Percentiles rank a stretch among this genome's conserved stretches.
These are phyloP conservation scores for Cryptus armator DNA, from an alignment of 2,888 invertebrate species.

Conservation along the genomic window DNA sequence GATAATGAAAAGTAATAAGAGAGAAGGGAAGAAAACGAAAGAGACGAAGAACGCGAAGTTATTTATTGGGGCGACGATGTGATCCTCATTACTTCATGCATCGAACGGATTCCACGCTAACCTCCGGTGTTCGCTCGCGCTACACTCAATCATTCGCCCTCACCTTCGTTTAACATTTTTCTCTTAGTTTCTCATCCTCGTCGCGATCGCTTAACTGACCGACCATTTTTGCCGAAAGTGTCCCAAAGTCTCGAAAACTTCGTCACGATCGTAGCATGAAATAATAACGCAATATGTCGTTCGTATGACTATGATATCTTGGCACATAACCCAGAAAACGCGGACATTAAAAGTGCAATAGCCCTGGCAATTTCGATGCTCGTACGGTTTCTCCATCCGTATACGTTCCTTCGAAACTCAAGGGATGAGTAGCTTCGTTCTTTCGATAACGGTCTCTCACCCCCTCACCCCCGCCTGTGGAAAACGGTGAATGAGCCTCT, in stretches of 20 bases:
- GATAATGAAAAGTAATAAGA: slow-evolving; percentile 40
- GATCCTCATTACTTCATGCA: slow-evolving; percentile 58
- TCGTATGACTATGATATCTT: slow-evolving; percentile 68
- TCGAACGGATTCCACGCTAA: slow-evolving; percentile 46
- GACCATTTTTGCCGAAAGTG: not conserved
- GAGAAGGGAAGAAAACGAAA: slow-evolving; percentile 11
- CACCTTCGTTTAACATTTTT: slow-evolving; percentile 10
- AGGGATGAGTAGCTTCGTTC: slow-evolving; percentile 42
- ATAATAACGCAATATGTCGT: slow-evolving; percentile 14
- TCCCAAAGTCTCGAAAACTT: not conserved
- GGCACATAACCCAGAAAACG: slow-evolving; percentile 77
- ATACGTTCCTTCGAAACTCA: slow-evolving; percentile 44
- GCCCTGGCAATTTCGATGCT: slow-evolving; percentile 73
- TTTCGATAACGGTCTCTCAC: slow-evolving; percentile 51
- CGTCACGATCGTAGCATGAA: slow-evolving; percentile 11
- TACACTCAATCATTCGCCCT: slow-evolving; percentile 29
- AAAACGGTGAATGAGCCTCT: slow-evolving; percentile 71
- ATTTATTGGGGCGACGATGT: slow-evolving; percentile 68
- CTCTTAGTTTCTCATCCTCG: not conserved
- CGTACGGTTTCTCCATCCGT: slow-evolving; percentile 15
- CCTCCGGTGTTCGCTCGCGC: not conserved
- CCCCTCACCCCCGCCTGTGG: slow-evolving; percentile 51
- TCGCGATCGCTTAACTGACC: not conserved
- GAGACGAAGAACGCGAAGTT: slow-evolving; percentile 41
- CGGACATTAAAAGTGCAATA: slow-evolving; percentile 81